phyloP scores from a whole-genome alignment of 1,140 invertebrate species.

The Caerostris darwini region DNA sequence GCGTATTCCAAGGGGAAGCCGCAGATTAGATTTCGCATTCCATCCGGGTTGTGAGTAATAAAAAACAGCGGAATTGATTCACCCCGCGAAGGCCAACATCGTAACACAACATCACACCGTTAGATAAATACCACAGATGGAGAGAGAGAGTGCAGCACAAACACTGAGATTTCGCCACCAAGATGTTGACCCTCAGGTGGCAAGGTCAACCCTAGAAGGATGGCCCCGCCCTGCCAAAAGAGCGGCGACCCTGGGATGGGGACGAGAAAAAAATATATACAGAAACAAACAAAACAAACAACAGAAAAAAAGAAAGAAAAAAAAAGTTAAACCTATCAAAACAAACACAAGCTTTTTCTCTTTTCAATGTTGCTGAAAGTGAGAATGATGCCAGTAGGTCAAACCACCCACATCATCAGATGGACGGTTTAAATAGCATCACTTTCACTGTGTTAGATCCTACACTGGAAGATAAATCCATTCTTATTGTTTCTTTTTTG shows the following conservation, averaged over 20 bases:
- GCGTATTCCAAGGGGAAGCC: neutral
- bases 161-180: slow-evolving; percentile 11
- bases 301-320: slow-evolving; percentile 5
- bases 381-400: slow-evolving; percentile 56
- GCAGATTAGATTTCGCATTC: neutral
- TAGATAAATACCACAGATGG: slow-evolving; percentile 5
- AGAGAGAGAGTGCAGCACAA: neutral
- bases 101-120: neutral
- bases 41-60: slow-evolving; percentile 21
- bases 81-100: slow-evolving; percentile 21
- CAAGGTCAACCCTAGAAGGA: slow-evolving; percentile 32
- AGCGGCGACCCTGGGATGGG: slow-evolving; percentile 55
- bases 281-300: neutral
- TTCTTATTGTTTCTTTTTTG: slow-evolving; percentile 1
- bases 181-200: slow-evolving; percentile 47
- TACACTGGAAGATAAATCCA: neutral
- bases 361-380: slow-evolving; percentile 43
- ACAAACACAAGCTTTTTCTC: slow-evolving; percentile 5
- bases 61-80: slow-evolving; percentile 46
- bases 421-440: slow-evolving; percentile 64
- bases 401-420: slow-evolving; percentile 57
- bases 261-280: neutral
- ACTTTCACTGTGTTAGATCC: slow-evolving; percentile 47
- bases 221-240: slow-evolving; percentile 40
- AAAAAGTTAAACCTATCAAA: slow-evolving; percentile 29